Conservation (phyloP, 2,113 vertebrate species). For the Aepyceros melampus region DNA sequence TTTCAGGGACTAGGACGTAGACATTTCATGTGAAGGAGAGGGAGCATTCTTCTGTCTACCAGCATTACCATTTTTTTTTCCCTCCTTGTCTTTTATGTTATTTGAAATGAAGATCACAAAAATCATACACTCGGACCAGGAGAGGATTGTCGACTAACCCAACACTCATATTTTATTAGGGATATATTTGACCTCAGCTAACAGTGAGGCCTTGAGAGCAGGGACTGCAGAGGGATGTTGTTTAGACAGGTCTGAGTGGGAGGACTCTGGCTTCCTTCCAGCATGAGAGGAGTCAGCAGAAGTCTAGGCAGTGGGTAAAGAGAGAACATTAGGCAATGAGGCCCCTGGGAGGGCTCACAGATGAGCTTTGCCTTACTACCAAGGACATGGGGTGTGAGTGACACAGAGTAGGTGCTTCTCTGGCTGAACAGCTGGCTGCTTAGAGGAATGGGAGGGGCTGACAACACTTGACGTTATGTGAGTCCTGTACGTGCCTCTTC, state of each 20-base stretch:
- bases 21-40: not conserved
- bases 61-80: not conserved
- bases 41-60: not conserved
- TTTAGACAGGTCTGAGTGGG: not conserved
- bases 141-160: not conserved
- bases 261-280: not conserved
- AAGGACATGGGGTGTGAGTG: not conserved
- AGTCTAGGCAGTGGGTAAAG: not conserved
- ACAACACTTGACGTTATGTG: not conserved
- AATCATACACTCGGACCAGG: not conserved
- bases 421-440: not conserved
- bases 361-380: not conserved
- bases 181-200: not conserved
- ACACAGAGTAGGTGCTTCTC: not conserved
- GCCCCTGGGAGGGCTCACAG: not conserved
- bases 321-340: not conserved
- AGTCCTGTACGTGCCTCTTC: conserved; percentile 27
- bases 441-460: not conserved
- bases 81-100: not conserved
- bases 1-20: not conserved
- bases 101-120: not conserved
- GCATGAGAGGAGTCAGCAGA: not conserved
- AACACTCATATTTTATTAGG: not conserved
- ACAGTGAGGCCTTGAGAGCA: not conserved
- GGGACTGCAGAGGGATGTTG: not conserved